These are phyloP conservation scores for Phyllotreta cruciferae DNA, from an alignment of 2,888 invertebrate genomes.

Conservation along the genomic window DNA sequence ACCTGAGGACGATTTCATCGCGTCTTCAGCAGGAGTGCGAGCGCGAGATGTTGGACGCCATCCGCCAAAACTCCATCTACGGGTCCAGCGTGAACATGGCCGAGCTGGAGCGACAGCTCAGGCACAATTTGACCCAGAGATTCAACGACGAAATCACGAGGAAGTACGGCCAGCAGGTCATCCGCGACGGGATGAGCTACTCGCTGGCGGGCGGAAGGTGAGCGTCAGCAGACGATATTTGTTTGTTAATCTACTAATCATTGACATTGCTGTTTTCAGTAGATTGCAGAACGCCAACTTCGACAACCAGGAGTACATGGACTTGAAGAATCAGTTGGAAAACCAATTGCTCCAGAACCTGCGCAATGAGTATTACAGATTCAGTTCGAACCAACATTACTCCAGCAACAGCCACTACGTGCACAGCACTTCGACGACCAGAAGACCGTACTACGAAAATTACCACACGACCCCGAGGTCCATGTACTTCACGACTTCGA, in stretches of 20 bases:
- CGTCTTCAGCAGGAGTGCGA: slow-evolving; percentile 52
- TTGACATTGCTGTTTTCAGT: slow-evolving; percentile 1
- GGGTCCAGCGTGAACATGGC: slow-evolving; percentile 43
- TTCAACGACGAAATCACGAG: slow-evolving; percentile 50
- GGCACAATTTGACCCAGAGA: slow-evolving; percentile 52
- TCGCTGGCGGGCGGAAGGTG: slow-evolving; percentile 44
- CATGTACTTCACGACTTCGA: slow-evolving; percentile 32
- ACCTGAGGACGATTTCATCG: slow-evolving; percentile 44
- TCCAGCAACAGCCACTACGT: slow-evolving; percentile 31
- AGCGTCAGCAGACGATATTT: neutral
- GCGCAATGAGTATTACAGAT: slow-evolving; percentile 36
- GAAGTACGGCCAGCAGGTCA: slow-evolving; percentile 48
- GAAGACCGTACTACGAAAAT: slow-evolving; percentile 25
- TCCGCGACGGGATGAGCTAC: slow-evolving; percentile 50
- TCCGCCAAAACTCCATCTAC: slow-evolving; percentile 40
- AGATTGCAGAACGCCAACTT: slow-evolving; percentile 50
- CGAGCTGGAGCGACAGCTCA: slow-evolving; percentile 53
- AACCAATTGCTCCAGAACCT: slow-evolving; percentile 49
- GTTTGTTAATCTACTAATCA: neutral
- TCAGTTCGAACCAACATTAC: slow-evolving; percentile 23
- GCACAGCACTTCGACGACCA: slow-evolving; percentile 28
- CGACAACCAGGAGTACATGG: slow-evolving; percentile 52
- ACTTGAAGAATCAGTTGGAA: slow-evolving; percentile 52
- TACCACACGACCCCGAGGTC: no score
- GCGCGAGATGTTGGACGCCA: slow-evolving; percentile 50